A percentile compares a stretch with the other conserved stretches of the same genome.
These are phyloP conservation scores for Haliaeetus leucogaster DNA, from an alignment of 2,113 vertebrate species.

Conservation along the genomic window DNA sequence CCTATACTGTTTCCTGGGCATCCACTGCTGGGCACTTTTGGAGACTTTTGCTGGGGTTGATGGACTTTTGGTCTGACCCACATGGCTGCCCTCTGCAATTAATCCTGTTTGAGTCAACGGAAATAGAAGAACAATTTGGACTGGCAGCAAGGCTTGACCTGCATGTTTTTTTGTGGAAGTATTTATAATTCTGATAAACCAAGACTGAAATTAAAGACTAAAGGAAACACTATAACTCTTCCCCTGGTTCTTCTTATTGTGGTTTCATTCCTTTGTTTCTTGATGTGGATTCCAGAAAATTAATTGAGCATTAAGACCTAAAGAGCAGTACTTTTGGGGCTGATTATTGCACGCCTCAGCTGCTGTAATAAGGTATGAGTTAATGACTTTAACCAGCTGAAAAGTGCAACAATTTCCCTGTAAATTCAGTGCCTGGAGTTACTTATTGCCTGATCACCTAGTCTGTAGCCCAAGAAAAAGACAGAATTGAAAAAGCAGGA, in stretches of 20 bases:
- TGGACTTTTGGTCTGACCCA: not conserved
- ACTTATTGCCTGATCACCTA: constrained; percentile 30
- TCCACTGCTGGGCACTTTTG: not conserved
- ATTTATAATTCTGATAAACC: constrained; percentile 50
- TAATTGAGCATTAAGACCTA: constrained; percentile 66
- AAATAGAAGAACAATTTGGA: constrained; percentile 11
- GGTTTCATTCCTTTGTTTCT: constrained; percentile 58
- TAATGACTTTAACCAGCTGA: constrained; percentile 68
- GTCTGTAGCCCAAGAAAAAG: not conserved
- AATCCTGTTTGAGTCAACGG: constrained; percentile 1
- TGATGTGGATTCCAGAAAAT: constrained; percentile 64
- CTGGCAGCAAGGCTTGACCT: constrained; percentile 3
- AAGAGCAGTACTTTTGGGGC: constrained; percentile 44
- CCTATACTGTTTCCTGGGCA: not conserved
- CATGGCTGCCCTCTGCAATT: not conserved
- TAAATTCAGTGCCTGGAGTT: constrained; percentile 45
- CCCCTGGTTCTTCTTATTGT: constrained; percentile 59
- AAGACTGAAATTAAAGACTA: constrained; percentile 38
- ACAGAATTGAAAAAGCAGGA: not conserved
- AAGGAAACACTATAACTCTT: constrained; percentile 42
- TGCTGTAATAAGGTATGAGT: constrained; percentile 66
- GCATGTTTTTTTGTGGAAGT: not conserved
- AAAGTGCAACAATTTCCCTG: constrained; percentile 58
- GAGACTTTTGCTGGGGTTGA: not conserved
- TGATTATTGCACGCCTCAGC: constrained; percentile 64